Percentiles rank a stretch among this genome's conserved stretches.
Conservation (phyloP, 1,140 invertebrate species). For the Marisa cornuarietis region DNA sequence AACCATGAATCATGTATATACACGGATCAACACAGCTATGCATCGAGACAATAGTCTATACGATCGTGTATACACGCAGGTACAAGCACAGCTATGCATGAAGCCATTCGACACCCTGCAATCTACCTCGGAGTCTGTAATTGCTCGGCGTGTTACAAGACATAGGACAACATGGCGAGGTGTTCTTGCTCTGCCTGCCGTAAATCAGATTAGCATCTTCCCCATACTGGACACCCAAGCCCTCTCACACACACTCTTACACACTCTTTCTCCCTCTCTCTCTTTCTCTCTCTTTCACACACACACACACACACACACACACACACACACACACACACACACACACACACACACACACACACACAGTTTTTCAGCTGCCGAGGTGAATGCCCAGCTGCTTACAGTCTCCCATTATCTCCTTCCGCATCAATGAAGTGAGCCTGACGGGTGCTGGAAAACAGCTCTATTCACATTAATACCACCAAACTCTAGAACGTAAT, state of each 20-base stretch:
- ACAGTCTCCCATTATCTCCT: too few species aligned
- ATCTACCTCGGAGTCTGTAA: not conserved
- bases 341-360: conserved; percentile 2
- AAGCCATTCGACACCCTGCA: not conserved
- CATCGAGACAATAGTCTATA: not conserved
- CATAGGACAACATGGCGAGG: not conserved
- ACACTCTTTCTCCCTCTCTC: not conserved
- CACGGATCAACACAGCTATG: too few species aligned
- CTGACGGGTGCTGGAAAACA: too few species aligned
- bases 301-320: conserved; percentile 2
- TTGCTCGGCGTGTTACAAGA: not conserved
- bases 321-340: conserved; percentile 10
- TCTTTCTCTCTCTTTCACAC: too few species aligned
- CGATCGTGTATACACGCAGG: not conserved
- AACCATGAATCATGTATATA: too few species aligned
- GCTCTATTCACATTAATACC: too few species aligned
- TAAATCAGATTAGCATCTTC: too few species aligned
- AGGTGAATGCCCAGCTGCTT: not conserved
- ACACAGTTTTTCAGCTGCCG: not conserved
- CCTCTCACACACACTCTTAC: not conserved
- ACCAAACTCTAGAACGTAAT: too few species aligned
- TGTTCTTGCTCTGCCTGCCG: not conserved
- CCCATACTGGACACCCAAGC: not conserved
- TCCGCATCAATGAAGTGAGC: too few species aligned
- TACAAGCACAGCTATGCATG: not conserved